These are phyloP conservation scores for Gymnarchus niloticus DNA, from an alignment of 2,113 vertebrate species.

Conservation along the genomic window DNA sequence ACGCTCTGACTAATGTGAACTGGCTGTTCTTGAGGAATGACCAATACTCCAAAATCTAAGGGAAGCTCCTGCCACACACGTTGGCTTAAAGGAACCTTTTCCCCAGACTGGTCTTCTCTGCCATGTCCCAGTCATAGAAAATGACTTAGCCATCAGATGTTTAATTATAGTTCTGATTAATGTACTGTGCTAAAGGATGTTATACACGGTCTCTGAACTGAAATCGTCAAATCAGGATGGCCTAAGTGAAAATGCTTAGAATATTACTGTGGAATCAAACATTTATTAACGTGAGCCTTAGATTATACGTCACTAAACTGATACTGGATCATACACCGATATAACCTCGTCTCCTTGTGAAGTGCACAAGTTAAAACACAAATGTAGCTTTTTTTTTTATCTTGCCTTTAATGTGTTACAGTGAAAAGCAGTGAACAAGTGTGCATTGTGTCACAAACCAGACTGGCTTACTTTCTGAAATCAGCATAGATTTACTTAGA, in stretches of 20 bases:
- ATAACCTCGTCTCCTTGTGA: neutral
- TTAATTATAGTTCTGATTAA: neutral
- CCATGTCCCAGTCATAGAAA: too few relatives aligned
- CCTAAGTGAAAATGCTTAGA: neutral
- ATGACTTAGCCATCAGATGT: neutral
- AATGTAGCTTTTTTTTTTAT: neutral
- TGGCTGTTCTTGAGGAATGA: neutral
- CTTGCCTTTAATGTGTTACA: neutral
- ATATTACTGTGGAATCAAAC: neutral
- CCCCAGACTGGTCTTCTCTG: too few relatives aligned
- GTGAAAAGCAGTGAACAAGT: neutral
- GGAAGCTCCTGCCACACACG: neutral
- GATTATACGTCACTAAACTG: neutral
- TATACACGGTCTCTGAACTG: neutral
- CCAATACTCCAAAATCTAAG: neutral
- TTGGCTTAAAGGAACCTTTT: neutral
- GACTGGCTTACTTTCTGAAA: neutral
- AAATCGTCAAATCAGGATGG: neutral
- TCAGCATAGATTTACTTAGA: neutral
- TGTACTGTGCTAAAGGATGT: neutral
- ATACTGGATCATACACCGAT: neutral
- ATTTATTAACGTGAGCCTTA: neutral
- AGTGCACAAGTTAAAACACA: neutral
- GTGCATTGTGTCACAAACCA: neutral
- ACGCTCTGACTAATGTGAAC: neutral